Evolutionary conservation across 2,797 vertebrate genomes (phyloP).

Genomic region (Gobio occitaniae): DNA sequence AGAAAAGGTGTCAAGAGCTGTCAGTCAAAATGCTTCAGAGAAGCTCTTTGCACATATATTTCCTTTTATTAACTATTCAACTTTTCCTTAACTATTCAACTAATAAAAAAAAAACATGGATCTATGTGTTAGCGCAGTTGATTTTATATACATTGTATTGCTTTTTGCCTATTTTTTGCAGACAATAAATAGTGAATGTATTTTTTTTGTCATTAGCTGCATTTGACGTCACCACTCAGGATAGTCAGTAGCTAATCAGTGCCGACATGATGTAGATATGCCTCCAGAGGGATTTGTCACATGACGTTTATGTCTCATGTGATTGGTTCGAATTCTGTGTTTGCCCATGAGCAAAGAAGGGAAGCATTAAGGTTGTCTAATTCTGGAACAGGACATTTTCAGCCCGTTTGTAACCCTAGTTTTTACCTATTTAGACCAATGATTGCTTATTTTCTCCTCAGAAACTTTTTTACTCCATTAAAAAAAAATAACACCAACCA

Average conservation of each 20-base stretch:
- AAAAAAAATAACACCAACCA: neutral
- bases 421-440: neutral
- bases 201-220: neutral
- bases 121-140: neutral
- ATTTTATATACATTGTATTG: neutral
- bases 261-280: neutral
- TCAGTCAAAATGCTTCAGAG: slow-evolving; percentile 29
- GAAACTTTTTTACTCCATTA: neutral
- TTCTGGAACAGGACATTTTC: neutral
- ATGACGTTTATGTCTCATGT: neutral
- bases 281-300: neutral
- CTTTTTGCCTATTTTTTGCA: neutral
- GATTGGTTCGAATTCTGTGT: slow-evolving; percentile 15
- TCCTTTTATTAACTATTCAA: neutral
- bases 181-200: neutral
- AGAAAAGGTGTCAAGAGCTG: slow-evolving; percentile 43
- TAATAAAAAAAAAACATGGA: neutral
- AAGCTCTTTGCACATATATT: slow-evolving; percentile 1
- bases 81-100: neutral
- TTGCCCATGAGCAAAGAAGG: slow-evolving; percentile 10
- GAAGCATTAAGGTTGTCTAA: neutral
- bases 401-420: too few species aligned
- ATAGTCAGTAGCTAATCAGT: neutral
- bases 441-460: slow-evolving; percentile 14
- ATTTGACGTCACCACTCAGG: neutral